Base-by-base conservation (phyloP, 2,888 invertebrate genomes). In the Phortica magna region DNA sequence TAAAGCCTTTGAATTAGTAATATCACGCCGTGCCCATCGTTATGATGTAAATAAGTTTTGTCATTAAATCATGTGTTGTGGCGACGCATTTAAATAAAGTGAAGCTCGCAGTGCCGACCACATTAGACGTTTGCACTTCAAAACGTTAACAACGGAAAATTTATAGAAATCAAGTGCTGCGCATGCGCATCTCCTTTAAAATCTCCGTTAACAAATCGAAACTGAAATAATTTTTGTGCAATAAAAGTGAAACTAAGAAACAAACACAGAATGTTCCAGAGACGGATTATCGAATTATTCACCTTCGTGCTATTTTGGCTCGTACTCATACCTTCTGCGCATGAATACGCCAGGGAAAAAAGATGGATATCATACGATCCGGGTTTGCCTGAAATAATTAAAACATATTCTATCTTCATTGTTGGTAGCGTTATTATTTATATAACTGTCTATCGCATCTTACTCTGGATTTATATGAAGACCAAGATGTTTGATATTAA, bases 201-300 rank as follows among this genome's bases (percentile, higher is more conserved):
- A 59, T 1, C n/a, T n/a, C n/a, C 17, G 10, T 17, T 22, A 7
- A 61, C 7, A 61, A 61, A 61, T 61, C 22, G 19, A 7, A 5
- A 4, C 19, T 17, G 61, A 61, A 61, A 61, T 7, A 19, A 22
- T 19, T 9, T 19, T 19, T 12, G 41, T 43, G n/a, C 43, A 48
- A 48, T 17, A 43, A 19, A 22, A 70, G 9, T 48, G 9, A 48
- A 19, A 61, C 39, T 68, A 2, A 48, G 0, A 17, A 43, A 4
- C 12, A 5, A 19, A 7, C 3, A 2, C 17, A 79, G 76, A 78
- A 88, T 88, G 87, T 87, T 86, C 82, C 87, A 86, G 68, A 88
- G 87, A 82, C 83, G 88, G 76, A 80, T 88, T 77, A 81, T 87
- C 70, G 87, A 88, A 77, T 22, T 88, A 19, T 84, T 84, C 55